Conservation (phyloP, 2,113 vertebrate species). For the Dromas ardeola region DNA sequence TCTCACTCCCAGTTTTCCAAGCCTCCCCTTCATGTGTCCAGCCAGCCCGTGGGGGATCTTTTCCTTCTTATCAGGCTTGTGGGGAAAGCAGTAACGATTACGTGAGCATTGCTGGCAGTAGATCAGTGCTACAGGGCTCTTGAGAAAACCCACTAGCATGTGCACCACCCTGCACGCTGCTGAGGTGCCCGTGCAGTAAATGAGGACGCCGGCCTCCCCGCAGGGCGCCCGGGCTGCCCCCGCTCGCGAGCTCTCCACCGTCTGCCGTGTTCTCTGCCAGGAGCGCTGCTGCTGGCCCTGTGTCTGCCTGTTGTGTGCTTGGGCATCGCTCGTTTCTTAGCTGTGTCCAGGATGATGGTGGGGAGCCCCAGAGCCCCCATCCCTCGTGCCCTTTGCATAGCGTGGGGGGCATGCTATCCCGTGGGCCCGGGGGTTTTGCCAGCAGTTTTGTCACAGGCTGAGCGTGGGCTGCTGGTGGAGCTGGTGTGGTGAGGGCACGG, state of each 20-base stretch:
- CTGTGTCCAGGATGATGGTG: not conserved
- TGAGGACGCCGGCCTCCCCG: not conserved
- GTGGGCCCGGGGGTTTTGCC: not conserved
- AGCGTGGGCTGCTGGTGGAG: not conserved
- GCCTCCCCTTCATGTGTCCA: not conserved
- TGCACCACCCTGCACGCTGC: not conserved
- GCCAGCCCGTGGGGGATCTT: not conserved
- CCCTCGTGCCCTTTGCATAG: not conserved
- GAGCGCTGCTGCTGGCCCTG: not conserved
- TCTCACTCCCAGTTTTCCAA: not conserved
- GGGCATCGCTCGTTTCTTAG: not conserved
- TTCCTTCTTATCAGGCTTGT: not conserved
- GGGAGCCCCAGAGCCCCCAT: not conserved
- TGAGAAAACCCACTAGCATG: not conserved
- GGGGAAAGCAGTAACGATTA: not conserved
- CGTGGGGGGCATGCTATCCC: fast-evolving
- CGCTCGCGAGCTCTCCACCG: not conserved
- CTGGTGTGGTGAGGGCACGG: fast-evolving
- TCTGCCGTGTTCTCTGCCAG: not conserved
- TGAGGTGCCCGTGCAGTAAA: not conserved
- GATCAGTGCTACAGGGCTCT: not conserved
- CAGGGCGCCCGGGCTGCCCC: not conserved
- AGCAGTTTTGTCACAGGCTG: not conserved
- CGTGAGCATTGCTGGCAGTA: fast-evolving
- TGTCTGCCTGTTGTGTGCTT: not conserved